phyloP scores from a whole-genome alignment of 2,888 invertebrate genomes.

The Diplazon laetatorius region DNA sequence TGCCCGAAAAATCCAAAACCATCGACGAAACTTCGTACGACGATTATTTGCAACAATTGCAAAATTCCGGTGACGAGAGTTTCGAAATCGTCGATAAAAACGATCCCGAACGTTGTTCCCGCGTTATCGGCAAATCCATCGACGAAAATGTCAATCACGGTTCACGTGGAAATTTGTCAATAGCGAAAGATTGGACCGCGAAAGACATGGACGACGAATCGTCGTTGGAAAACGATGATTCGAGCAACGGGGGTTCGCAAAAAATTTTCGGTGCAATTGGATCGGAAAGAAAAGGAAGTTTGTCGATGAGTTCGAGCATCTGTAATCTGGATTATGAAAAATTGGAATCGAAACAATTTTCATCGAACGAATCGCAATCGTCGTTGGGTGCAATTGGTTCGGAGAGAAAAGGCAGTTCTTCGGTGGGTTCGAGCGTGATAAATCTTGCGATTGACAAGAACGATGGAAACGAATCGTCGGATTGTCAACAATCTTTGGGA shows the following conservation, averaged over 20 bases:
- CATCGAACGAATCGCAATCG: neutral
- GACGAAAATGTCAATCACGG: slow-evolving; percentile 5
- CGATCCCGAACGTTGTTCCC: slow-evolving; percentile 6
- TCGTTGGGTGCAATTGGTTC: neutral
- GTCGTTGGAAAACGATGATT: neutral
- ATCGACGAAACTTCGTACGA: slow-evolving; percentile 31
- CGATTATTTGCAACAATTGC: slow-evolving; percentile 52
- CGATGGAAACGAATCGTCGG: neutral
- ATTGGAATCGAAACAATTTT: slow-evolving; percentile 25
- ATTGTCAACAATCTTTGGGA: neutral
- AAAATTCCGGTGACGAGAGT: slow-evolving; percentile 56
- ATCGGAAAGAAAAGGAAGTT: slow-evolving; percentile 68
- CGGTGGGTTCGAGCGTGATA: neutral
- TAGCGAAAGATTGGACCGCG: neutral
- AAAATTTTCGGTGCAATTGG: slow-evolving; percentile 70
- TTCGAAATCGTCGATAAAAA: slow-evolving; percentile 51
- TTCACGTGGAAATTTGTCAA: slow-evolving; percentile 2
- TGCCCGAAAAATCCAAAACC: too few relatives aligned
- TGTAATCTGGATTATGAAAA: neutral
- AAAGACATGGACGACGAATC: slow-evolving; percentile 17
- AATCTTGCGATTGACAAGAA: neutral
- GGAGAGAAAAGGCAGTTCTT: slow-evolving; percentile 36
- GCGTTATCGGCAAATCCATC: neutral
- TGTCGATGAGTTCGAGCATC: slow-evolving; percentile 30
- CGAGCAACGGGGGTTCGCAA: slow-evolving; percentile 34